A percentile compares a stretch with the other conserved stretches of the same genome.
phyloP scores from a whole-genome alignment of 2,888 invertebrate species.

The Chrysolina haemoptera region DNA sequence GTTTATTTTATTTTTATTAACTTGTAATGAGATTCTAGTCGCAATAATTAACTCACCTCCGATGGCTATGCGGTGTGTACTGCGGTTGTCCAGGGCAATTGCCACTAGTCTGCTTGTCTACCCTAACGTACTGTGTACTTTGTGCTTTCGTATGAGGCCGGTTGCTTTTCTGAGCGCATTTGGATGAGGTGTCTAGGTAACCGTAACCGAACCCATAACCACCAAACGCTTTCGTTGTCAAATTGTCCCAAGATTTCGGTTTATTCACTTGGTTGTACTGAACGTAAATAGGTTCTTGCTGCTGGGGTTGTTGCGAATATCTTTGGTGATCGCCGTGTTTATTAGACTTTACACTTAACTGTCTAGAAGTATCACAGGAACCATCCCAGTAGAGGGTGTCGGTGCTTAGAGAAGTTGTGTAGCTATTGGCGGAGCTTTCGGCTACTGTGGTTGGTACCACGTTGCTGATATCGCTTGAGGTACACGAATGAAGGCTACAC shows the following conservation, averaged over 20 bases:
- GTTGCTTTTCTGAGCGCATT: constrained; percentile 58
- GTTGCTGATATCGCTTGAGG: constrained; percentile 82
- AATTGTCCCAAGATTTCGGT: constrained; percentile 92
- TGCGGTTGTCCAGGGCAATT: constrained; percentile 56
- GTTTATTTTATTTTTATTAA: constrained; percentile 3
- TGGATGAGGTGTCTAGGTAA: constrained; percentile 77
- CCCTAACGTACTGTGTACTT: constrained; percentile 59
- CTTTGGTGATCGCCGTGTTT: constrained; percentile 69
- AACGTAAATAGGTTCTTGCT: constrained; percentile 68
- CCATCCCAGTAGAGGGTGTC: constrained; percentile 89
- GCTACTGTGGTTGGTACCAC: constrained; percentile 71
- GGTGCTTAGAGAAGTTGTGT: constrained; percentile 88
- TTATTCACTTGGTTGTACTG: constrained; percentile 72
- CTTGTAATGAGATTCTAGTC: no score
- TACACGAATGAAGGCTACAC: constrained; percentile 87
- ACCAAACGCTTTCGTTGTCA: constrained; percentile 88
- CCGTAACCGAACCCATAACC: constrained; percentile 92
- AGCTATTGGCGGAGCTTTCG: constrained; percentile 84
- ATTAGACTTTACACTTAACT: constrained; percentile 68
- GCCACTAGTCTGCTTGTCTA: constrained; percentile 55
- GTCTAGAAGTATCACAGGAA: constrained; percentile 66
- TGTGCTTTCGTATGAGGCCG: constrained; percentile 52
- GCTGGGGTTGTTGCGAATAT: constrained; percentile 60
- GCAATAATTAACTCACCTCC: constrained; percentile 52
- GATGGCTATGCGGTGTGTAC: constrained; percentile 71